Conservation (phyloP, 2,888 invertebrate genomes). For the Hyles lineata region DNA sequence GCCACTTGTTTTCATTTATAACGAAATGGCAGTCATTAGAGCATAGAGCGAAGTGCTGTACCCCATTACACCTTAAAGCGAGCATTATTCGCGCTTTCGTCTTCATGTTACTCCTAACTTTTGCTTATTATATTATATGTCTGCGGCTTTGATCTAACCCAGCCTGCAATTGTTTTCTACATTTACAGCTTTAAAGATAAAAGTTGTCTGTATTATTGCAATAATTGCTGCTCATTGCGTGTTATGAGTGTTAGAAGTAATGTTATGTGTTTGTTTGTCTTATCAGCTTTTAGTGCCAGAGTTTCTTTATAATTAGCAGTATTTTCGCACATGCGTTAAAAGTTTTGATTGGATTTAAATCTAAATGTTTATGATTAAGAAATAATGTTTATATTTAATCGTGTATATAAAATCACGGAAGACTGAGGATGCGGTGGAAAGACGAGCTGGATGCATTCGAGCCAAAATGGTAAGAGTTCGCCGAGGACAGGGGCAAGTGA, state of each 20-base stretch:
- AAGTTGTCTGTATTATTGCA: not conserved
- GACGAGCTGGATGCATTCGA: too few species aligned
- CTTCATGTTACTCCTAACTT: conserved; percentile 56
- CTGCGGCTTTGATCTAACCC: conserved; percentile 31
- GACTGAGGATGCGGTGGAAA: too few species aligned
- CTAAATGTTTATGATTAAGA: too few species aligned
- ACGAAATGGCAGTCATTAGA: conserved; percentile 69
- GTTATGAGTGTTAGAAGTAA: not conserved
- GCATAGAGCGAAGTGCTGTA: conserved; percentile 73
- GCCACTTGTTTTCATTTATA: conserved; percentile 75
- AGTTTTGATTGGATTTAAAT: too few species aligned
- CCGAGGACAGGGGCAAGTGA: too few species aligned
- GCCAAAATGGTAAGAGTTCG: too few species aligned
- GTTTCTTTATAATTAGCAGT: not conserved
- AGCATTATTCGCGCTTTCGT: conserved; percentile 68
- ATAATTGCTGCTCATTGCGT: not conserved
- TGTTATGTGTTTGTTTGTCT: not conserved
- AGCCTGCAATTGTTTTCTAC: not conserved
- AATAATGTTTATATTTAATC: too few species aligned
- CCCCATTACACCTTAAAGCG: conserved; percentile 65
- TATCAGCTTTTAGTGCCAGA: conserved; percentile 1
- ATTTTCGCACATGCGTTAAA: too few species aligned
- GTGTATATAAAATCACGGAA: too few species aligned
- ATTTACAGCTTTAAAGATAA: not conserved
- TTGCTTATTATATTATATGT: conserved; percentile 48